phyloP scores from a whole-genome alignment of 2,113 vertebrate genomes.

The Neotoma lepida region DNA sequence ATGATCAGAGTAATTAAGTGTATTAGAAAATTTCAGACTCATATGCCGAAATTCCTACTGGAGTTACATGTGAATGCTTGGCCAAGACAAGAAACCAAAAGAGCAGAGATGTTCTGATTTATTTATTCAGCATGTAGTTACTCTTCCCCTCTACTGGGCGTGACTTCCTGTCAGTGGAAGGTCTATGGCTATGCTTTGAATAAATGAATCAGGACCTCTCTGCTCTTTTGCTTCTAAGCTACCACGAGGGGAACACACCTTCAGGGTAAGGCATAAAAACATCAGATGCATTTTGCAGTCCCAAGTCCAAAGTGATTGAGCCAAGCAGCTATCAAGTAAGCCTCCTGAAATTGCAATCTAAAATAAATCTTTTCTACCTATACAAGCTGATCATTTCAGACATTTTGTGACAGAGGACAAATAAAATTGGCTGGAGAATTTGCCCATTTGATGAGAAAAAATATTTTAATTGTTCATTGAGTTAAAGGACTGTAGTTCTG shows the following conservation, averaged over 20 bases:
- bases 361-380: neutral
- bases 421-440: neutral
- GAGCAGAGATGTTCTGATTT: neutral
- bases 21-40: neutral
- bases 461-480: neutral
- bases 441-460: neutral
- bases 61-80: neutral
- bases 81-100: neutral
- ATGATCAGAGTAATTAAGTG: neutral
- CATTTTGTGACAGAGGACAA: neutral
- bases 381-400: neutral
- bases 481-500: neutral
- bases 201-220: no score
- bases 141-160: neutral
- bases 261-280: accelerated
- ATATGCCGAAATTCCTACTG: neutral
- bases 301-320: neutral
- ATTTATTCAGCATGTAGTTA: neutral
- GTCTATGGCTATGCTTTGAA: neutral
- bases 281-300: no score
- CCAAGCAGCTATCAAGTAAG: neutral
- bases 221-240: neutral
- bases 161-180: neutral
- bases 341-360: neutral
- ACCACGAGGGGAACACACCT: neutral